These are phyloP conservation scores for Venustoraphidia nigricollis DNA, from an alignment of 2,888 invertebrate species.

Conservation along the genomic window DNA sequence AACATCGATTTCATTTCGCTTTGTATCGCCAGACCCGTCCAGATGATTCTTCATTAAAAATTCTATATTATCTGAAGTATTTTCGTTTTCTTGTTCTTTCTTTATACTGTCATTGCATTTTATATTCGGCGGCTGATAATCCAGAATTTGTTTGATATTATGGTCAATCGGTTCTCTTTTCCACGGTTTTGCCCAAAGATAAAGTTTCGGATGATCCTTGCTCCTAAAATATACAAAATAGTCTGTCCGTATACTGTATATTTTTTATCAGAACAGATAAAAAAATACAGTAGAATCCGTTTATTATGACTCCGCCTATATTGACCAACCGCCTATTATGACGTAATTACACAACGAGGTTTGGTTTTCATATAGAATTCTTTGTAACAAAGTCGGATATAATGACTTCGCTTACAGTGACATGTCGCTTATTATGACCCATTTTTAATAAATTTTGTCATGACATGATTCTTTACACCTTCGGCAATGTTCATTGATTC, in stretches of 20 bases:
- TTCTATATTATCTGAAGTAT: slow-evolving; percentile 3
- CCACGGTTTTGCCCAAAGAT: slow-evolving; percentile 78
- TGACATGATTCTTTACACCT: too few species aligned
- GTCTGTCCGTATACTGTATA: not conserved
- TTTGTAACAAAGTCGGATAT: too few species aligned
- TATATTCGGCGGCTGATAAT: not conserved
- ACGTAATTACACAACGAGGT: too few species aligned
- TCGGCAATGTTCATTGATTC: too few species aligned
- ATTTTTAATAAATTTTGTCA: too few species aligned
- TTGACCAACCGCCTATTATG: too few species aligned
- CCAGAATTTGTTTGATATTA: slow-evolving; percentile 3
- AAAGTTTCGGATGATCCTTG: slow-evolving; percentile 72
- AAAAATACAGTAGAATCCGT: too few species aligned
- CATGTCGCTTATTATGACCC: too few species aligned
- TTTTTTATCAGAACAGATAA: too few species aligned
- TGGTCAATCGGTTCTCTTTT: slow-evolving; percentile 31
- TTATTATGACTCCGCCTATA: too few species aligned
- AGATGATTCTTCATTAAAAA: slow-evolving; percentile 1
- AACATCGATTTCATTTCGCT: not conserved
- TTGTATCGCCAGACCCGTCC: not conserved
- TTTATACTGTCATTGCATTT: not conserved
- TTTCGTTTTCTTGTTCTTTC: not conserved
- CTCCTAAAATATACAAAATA: slow-evolving; percentile 31
- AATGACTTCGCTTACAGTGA: too few species aligned
- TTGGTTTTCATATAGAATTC: too few species aligned